Evolutionary conservation across 2,797 vertebrate genomes (phyloP).

Genomic region (Paratrypauchen microcephalus): DNA sequence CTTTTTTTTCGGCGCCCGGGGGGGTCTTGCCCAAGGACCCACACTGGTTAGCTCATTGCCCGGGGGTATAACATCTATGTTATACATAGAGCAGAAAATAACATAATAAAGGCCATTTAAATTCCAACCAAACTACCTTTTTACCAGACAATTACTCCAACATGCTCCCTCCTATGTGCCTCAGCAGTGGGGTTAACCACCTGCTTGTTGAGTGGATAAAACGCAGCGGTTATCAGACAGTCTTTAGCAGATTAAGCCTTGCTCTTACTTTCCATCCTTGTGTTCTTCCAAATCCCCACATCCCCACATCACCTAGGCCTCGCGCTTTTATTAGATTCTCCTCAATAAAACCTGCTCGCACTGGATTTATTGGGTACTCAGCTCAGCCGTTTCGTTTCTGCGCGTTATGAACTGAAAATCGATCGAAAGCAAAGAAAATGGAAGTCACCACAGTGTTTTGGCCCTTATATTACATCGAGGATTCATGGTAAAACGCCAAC

Average conservation of each 20-base stretch:
- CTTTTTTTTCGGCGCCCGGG: too few species aligned
- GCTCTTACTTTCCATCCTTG: slow-evolving; percentile 61
- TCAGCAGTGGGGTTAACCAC: slow-evolving; percentile 14
- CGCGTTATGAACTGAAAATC: slow-evolving; percentile 99
- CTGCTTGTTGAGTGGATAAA: slow-evolving; percentile 45
- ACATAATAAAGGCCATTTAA: too few species aligned
- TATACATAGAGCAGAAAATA: too few species aligned
- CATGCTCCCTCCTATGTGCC: not conserved
- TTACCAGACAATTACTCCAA: not conserved
- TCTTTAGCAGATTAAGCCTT: slow-evolving; percentile 71
- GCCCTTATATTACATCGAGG: slow-evolving; percentile 99
- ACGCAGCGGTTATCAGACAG: slow-evolving; percentile 59
- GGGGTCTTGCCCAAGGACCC: too few species aligned
- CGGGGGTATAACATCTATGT: too few species aligned
- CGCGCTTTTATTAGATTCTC: slow-evolving; percentile 99
- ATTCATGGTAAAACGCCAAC: slow-evolving; percentile 91
- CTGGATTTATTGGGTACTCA: slow-evolving; percentile 99
- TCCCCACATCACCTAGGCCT: slow-evolving; percentile 83
- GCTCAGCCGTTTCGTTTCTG: slow-evolving; percentile 98
- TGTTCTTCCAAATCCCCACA: slow-evolving; percentile 90
- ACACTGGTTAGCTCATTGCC: too few species aligned
- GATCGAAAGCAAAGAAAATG: slow-evolving; percentile 99
- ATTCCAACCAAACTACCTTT: too few species aligned
- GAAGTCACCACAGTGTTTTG: slow-evolving; percentile 99
- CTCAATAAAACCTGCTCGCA: slow-evolving; percentile 99